Evolutionary conservation across 2,113 vertebrate species (phyloP).

Genomic region (Pomatostomus ruficeps): DNA sequence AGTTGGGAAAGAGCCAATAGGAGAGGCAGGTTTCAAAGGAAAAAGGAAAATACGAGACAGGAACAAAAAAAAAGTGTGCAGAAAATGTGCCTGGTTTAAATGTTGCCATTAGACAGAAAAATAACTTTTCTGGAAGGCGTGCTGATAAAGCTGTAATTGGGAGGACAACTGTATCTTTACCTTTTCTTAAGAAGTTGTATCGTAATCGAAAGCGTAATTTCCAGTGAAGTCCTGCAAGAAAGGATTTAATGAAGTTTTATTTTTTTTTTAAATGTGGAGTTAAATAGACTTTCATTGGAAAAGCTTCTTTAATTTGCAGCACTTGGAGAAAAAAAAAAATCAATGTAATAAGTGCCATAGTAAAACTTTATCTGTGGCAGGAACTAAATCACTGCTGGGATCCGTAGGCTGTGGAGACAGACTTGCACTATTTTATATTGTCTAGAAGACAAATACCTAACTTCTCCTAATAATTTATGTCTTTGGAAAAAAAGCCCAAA

Average conservation of each 20-base stretch:
- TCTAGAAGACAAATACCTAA: not conserved
- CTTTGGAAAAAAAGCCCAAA: not conserved
- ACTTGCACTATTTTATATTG: not conserved
- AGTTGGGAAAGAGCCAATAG: conserved; percentile 41
- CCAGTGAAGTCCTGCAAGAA: conserved; percentile 28
- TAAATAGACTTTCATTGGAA: not conserved
- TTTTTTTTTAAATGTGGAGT: not conserved
- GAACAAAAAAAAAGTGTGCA: not conserved
- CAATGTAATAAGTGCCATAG: not conserved
- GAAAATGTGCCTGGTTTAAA: not conserved
- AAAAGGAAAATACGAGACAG: not conserved
- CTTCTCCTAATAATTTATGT: not conserved
- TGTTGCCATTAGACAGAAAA: conserved; percentile 27
- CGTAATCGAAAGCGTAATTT: conserved; percentile 25
- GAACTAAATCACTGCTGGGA: not conserved
- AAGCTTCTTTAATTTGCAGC: conserved; percentile 23
- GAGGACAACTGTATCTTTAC: conserved; percentile 32
- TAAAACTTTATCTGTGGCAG: not conserved
- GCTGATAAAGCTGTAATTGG: conserved; percentile 50
- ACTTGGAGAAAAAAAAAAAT: not conserved
- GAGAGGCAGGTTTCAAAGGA: conserved; percentile 48
- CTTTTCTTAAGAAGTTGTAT: conserved; percentile 8
- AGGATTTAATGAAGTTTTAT: conserved; percentile 11
- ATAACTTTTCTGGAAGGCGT: not conserved
- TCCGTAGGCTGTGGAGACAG: not conserved